A percentile compares a stretch with the other conserved stretches of the same genome.
Conservation (phyloP, 2,797 vertebrate species). For the Falco biarmicus region DNA sequence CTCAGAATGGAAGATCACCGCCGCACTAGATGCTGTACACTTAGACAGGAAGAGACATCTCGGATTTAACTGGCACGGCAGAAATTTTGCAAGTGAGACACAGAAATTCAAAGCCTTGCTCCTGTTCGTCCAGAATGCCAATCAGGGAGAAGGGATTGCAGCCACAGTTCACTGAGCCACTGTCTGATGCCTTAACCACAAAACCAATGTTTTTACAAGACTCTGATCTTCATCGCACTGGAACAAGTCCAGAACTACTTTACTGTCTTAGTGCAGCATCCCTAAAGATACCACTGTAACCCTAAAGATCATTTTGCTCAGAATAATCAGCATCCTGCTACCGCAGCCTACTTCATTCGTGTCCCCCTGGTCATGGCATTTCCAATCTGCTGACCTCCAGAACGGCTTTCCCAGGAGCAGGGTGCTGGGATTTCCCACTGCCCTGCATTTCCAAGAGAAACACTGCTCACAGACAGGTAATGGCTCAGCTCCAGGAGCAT, state of each 20-base stretch:
- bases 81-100: neutral
- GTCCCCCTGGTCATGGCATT: neutral
- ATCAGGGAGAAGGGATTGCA: neutral
- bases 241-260: neutral
- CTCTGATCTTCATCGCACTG: neutral
- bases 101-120: neutral
- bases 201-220: neutral
- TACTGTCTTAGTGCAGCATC: neutral
- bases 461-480: neutral
- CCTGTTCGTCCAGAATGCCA: neutral
- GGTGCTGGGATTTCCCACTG: neutral
- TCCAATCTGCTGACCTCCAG: neutral
- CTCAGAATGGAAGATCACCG: neutral
- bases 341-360: neutral
- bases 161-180: neutral
- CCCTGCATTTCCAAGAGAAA: neutral
- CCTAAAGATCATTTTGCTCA: neutral
- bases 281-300: neutral
- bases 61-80: neutral
- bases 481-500: neutral
- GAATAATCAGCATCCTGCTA: neutral
- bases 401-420: neutral
- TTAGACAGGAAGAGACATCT: neutral
- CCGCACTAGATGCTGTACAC: neutral
- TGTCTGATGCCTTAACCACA: neutral